phyloP scores from a whole-genome alignment of 2,113 vertebrate genomes.

The Crotalus helleri region DNA sequence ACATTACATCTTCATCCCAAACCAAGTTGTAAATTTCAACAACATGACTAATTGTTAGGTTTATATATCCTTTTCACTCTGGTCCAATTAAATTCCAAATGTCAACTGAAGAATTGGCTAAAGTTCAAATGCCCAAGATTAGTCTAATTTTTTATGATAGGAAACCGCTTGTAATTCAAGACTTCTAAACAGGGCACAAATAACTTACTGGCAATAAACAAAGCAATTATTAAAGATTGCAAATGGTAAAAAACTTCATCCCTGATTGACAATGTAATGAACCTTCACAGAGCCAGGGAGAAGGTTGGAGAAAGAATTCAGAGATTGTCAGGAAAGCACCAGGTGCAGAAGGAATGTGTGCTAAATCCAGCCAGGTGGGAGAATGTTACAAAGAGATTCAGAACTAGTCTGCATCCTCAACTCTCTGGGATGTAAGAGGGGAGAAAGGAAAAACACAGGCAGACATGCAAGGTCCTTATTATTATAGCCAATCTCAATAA shows the following conservation, averaged over 20 bases:
- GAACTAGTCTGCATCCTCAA: not conserved
- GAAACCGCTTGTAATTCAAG: not conserved
- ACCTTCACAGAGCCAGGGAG: not conserved
- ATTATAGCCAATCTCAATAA: not conserved
- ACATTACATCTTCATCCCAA: not conserved
- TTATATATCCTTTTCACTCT: fast-evolving
- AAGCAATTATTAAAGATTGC: not conserved
- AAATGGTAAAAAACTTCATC: not conserved
- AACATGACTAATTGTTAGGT: not conserved
- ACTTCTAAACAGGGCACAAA: not conserved
- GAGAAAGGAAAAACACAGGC: not conserved
- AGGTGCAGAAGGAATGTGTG: not conserved
- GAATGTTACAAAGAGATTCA: not conserved
- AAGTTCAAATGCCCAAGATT: not conserved
- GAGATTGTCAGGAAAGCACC: not conserved
- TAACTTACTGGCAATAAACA: not conserved
- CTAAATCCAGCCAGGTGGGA: not conserved
- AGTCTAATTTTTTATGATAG: not conserved
- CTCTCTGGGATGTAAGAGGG: not conserved
- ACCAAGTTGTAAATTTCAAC: not conserved
- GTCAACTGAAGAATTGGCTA: not conserved
- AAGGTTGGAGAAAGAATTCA: not conserved
- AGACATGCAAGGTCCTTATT: not conserved
- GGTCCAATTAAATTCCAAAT: slow-evolving; percentile 26
- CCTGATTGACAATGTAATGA: not conserved